phyloP scores from a whole-genome alignment of 2,113 vertebrate genomes.

The Sceloporus tristichus region DNA sequence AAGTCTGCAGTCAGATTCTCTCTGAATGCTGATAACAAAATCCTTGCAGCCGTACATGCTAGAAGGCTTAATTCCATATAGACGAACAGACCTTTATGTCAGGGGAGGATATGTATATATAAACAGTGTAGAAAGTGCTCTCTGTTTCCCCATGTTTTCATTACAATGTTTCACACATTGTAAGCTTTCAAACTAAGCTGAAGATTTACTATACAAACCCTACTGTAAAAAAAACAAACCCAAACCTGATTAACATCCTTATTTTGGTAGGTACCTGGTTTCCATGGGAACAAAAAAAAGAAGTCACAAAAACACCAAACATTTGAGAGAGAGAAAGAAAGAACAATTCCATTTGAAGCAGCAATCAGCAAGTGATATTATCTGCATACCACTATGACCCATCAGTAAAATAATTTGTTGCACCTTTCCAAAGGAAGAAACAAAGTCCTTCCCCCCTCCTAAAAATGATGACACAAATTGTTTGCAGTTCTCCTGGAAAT shows the following conservation, averaged over 20 bases:
- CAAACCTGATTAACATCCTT: conserved; percentile 74
- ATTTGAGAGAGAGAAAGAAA: not conserved
- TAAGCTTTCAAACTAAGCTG: conserved; percentile 25
- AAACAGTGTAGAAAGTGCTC: not conserved
- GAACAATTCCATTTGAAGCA: conserved; percentile 28
- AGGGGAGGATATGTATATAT: not conserved
- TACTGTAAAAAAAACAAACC: conserved; percentile 61
- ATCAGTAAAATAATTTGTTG: not conserved
- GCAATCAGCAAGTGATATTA: not conserved
- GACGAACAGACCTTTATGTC: not conserved
- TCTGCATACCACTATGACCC: not conserved
- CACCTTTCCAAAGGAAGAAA: not conserved
- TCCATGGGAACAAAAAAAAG: conserved; percentile 64
- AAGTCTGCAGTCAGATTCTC: not conserved
- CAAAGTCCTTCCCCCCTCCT: not conserved
- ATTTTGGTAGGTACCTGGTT: conserved; percentile 67
- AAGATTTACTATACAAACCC: conserved; percentile 59
- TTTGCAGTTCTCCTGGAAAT: conserved; percentile 1
- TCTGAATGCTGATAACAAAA: not conserved
- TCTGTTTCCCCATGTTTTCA: not conserved
- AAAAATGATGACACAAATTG: not conserved
- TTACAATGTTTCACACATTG: conserved; percentile 25
- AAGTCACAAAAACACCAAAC: conserved; percentile 26
- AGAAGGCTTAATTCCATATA: not conserved
- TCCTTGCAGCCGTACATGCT: not conserved